Base-by-base conservation (phyloP, 2,888 invertebrate genomes). In the Xanthia togata region DNA sequence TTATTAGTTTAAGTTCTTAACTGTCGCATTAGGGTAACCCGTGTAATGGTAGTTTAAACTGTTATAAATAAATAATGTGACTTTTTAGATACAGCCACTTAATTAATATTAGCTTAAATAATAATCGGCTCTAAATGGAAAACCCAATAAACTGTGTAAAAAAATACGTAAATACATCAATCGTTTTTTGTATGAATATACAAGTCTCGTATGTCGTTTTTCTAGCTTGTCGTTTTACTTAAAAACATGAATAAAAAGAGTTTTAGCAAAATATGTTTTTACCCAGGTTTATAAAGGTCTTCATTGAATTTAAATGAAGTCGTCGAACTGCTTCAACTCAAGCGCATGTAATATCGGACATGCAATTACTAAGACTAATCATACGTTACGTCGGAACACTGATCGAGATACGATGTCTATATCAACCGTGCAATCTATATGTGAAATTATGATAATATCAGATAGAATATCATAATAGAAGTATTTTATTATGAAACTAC, bases 371-470 rank as follows among this genome's bases (percentile, higher is more conserved):
- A 50, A 72, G 72, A 68, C 72, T 55, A 78, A 81, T 82, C 78
- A 81, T 53, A 81, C 35, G 68, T 59, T 81, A 53, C 60, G 35
- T 35, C 50, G 57, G 59, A 59, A 55, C 47, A 60, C 55, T 31
- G 60, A 75, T 74, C 65, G 38, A 73, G 70, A 82, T 78, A 78
- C n/a, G 55, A 60, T n/a, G 64, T 69, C 55, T 44, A 20, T 70
- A 79, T 74, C 67, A 44, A 26, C 6, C 11, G 47, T 9, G 50
- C 59, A 64, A 79, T 82, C 73, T 81, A 41, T 68, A 12, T 59
- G 47, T 64, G 41, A 79, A 80, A 67, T 67, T 74, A 74, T 83
- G 69, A 44, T 79, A 82, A 82, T 64, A 23, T 50, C n/a, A 53
- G 63, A 82, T 82, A 78, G 68, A 65, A n/a, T 47, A 67, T 70